Conservation (phyloP, 2,888 invertebrate species). For the Meteorus cinctellus region DNA sequence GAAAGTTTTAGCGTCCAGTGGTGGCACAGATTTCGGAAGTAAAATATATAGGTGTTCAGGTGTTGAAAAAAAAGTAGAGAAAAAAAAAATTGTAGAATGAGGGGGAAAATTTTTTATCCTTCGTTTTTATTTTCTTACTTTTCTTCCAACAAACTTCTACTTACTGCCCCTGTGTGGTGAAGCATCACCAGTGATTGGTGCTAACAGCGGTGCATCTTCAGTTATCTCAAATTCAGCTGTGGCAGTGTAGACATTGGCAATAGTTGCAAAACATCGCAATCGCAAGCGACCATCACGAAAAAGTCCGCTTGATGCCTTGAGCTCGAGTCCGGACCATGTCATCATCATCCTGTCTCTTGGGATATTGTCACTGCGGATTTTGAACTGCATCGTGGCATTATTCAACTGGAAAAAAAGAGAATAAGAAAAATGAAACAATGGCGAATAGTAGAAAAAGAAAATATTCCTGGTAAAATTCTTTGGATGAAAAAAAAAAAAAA, state of each 20-base stretch:
- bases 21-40: background rate
- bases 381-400: slow-evolving; percentile 56
- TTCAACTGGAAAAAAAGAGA: slow-evolving; percentile 59
- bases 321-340: slow-evolving; percentile 61
- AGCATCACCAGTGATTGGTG: slow-evolving; percentile 69
- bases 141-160: slow-evolving; percentile 47
- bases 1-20: background rate
- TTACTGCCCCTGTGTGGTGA: slow-evolving; percentile 67
- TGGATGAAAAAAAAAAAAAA: background rate
- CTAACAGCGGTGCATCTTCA: slow-evolving; percentile 67
- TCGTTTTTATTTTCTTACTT: background rate
- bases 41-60: background rate
- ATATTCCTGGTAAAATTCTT: slow-evolving; percentile 29
- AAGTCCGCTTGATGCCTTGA: slow-evolving; percentile 63
- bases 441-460: slow-evolving; percentile 19
- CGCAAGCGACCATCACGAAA: slow-evolving; percentile 63
- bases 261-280: slow-evolving; percentile 65
- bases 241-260: slow-evolving; percentile 64
- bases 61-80: background rate
- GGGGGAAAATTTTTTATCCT: background rate
- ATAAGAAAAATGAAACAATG: slow-evolving; percentile 5
- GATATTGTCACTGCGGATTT: slow-evolving; percentile 51
- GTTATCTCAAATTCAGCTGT: slow-evolving; percentile 63
- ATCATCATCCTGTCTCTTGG: slow-evolving; percentile 54
- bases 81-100: background rate